Percentiles rank a stretch among this genome's conserved stretches.
These are phyloP conservation scores for Thamnophis elegans DNA, from an alignment of 2,797 vertebrate genomes.

Conservation along the genomic window DNA sequence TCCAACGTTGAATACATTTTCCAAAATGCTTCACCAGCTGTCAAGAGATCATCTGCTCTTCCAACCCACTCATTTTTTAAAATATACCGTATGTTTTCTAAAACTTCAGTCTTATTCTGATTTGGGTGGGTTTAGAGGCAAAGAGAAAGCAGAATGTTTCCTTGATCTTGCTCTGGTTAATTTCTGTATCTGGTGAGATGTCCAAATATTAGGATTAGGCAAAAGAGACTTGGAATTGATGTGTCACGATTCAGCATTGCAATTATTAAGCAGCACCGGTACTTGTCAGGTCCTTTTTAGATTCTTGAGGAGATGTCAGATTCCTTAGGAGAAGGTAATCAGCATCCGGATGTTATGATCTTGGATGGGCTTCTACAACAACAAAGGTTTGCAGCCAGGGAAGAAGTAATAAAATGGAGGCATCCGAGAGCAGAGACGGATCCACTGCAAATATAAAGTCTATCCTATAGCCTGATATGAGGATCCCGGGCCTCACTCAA, in stretches of 20 bases:
- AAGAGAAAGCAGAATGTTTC: background rate
- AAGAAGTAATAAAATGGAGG: background rate
- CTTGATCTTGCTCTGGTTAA: constrained; percentile 6
- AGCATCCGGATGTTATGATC: background rate
- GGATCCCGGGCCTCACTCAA: background rate
- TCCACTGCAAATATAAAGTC: background rate
- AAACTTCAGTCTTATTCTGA: background rate
- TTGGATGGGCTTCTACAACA: background rate
- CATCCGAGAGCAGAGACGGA: background rate
- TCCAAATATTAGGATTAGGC: constrained; percentile 30
- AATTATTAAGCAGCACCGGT: background rate
- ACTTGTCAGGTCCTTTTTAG: background rate
- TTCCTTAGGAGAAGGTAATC: background rate
- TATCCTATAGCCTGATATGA: background rate
- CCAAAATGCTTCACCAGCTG: background rate
- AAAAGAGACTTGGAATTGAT: constrained; percentile 3
- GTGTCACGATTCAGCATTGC: background rate
- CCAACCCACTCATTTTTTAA: background rate
- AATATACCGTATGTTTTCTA: background rate
- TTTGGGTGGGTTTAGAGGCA: background rate
- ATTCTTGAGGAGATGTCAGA: background rate
- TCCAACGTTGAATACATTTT: constrained; percentile 5
- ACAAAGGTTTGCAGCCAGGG: background rate
- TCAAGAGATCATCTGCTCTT: background rate
- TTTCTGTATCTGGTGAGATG: background rate